These are phyloP conservation scores for Stenolophus ochropezus DNA, from an alignment of 2,888 invertebrate species.

Conservation along the genomic window DNA sequence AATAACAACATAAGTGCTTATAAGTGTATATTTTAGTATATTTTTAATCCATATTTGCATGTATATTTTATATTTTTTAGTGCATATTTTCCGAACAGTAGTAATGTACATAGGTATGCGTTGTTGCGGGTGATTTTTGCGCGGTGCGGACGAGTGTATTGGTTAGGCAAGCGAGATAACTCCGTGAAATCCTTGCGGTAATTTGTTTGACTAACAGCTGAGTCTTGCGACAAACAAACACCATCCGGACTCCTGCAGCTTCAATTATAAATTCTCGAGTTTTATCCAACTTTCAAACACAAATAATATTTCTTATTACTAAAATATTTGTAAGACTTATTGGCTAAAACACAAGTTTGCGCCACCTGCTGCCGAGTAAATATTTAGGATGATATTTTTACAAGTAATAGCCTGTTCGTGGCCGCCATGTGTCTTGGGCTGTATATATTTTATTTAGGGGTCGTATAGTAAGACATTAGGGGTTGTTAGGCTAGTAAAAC, in stretches of 20 bases:
- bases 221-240: background rate
- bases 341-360: background rate
- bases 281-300: conserved; percentile 8
- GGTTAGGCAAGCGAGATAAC: background rate
- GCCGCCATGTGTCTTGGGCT: background rate
- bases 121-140: background rate
- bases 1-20: too few species aligned
- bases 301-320: conserved; percentile 7
- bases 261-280: background rate
- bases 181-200: conserved; percentile 22
- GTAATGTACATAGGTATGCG: too few species aligned
- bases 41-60: too few species aligned
- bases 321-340: conserved; percentile 4
- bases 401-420: background rate
- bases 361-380: background rate
- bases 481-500: background rate
- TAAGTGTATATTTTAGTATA: too few species aligned
- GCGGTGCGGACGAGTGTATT: background rate
- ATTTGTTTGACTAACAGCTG: conserved; percentile 32
- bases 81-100: too few species aligned
- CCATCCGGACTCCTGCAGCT: background rate
- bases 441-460: background rate
- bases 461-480: background rate
- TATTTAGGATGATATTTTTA: background rate
- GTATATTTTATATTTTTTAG: too few species aligned